A percentile compares a stretch with the other conserved stretches of the same genome.
These are phyloP conservation scores for Siphlonurus alternatus DNA, from an alignment of 2,888 invertebrate genomes.

Conservation along the genomic window DNA sequence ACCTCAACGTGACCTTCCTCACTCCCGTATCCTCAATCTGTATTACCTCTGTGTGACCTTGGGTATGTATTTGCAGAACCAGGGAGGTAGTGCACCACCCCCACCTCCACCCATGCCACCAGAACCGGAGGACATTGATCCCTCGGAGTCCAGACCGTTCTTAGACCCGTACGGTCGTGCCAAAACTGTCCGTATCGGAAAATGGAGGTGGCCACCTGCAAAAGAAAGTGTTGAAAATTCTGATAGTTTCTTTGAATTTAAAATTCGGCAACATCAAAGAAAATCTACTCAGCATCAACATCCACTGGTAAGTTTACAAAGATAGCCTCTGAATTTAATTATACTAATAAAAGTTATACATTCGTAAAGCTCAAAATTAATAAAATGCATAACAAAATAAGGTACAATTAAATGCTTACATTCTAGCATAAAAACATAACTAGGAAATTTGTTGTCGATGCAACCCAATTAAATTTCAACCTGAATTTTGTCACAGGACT, in stretches of 20 bases:
- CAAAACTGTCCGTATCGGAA: conserved; percentile 86
- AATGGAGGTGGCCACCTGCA: conserved; percentile 88
- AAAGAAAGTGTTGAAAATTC: conserved; percentile 43
- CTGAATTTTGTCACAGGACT: conserved; percentile 14
- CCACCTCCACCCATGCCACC: conserved; percentile 87
- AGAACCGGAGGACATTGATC: conserved; percentile 55
- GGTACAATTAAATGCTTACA: too few species aligned
- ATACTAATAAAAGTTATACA: too few species aligned
- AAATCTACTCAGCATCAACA: conserved; percentile 57
- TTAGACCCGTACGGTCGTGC: conserved; percentile 84
- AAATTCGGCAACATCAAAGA: conserved; percentile 61
- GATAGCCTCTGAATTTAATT: conserved; percentile 1
- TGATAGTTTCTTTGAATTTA: conserved; percentile 60
- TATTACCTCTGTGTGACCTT: too few species aligned
- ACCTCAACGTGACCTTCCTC: too few species aligned
- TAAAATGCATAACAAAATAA: too few species aligned
- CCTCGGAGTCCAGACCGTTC: conserved; percentile 65
- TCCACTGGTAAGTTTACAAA: conserved; percentile 15
- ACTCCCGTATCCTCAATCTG: too few species aligned
- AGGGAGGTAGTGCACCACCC: conserved; percentile 23
- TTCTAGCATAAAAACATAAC: too few species aligned
- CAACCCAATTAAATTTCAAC: too few species aligned
- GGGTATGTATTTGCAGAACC: background rate
- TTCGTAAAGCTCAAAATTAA: too few species aligned
- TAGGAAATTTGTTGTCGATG: too few species aligned